These are phyloP conservation scores for Porites lobata DNA, from an alignment of 92 coral and sea anemone genomes.

Conservation along the genomic window DNA sequence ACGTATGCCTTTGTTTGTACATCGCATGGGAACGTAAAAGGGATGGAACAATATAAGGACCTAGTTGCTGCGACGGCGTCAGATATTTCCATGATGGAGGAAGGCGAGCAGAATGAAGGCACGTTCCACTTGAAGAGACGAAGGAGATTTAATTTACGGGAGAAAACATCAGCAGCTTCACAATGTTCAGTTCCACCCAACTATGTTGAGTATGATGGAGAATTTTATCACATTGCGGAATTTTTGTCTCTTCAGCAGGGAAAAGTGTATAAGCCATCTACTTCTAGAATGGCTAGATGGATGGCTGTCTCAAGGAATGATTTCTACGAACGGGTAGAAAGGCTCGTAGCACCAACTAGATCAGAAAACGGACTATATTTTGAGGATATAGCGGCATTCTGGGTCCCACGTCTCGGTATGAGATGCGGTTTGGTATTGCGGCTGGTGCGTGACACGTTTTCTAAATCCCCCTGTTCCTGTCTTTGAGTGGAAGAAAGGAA, in stretches of 20 bases:
- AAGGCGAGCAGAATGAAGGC: background rate
- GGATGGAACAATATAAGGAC: conserved; percentile 2
- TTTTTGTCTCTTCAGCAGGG: conserved; percentile 40
- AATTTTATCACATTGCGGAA: conserved; percentile 34
- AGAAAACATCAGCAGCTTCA: no score
- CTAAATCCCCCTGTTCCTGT: conserved; percentile 28
- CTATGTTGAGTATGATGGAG: conserved; percentile 32
- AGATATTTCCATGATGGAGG: background rate
- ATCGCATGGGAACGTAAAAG: conserved; percentile 30
- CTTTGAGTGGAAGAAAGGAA: conserved; percentile 9
- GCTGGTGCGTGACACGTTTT: background rate
- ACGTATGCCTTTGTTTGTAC: conserved; percentile 34
- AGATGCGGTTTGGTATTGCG: conserved; percentile 13
- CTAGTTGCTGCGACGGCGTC: background rate
- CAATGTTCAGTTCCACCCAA: background rate
- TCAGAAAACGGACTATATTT: background rate
- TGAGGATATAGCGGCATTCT: conserved; percentile 11
- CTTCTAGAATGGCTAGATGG: conserved; percentile 32
- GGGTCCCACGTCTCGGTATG: conserved; percentile 10
- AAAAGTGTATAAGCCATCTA: conserved; percentile 21
- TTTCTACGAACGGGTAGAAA: conserved; percentile 12
- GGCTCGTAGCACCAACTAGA: background rate
- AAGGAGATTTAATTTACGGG: no score
- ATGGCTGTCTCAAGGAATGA: conserved; percentile 9
- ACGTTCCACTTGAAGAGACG: no score